A percentile compares a stretch with the other conserved stretches of the same genome.
These are phyloP conservation scores for Misgurnus anguillicaudatus DNA, from an alignment of 2,113 vertebrate genomes.

Conservation along the genomic window DNA sequence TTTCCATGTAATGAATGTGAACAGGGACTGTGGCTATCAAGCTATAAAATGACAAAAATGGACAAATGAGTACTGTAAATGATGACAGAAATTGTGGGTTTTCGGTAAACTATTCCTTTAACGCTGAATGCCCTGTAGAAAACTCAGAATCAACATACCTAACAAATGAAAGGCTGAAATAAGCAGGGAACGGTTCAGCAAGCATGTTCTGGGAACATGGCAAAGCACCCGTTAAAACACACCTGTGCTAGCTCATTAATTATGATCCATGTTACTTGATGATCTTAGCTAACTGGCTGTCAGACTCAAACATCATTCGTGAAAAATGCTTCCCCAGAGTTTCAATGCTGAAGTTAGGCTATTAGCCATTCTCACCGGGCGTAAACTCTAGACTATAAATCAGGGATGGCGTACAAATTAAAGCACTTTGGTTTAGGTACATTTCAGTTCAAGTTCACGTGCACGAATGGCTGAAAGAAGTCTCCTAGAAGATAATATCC, in stretches of 20 bases:
- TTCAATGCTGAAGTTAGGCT: conserved; percentile 12
- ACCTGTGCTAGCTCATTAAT: conserved; percentile 41
- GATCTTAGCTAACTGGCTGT: conserved; percentile 27
- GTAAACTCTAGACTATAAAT: conserved; percentile 2
- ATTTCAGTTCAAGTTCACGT: conserved; percentile 24
- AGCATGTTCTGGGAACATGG: conserved; percentile 32
- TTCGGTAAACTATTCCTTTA: neutral
- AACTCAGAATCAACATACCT: neutral
- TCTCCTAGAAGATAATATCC: conserved; percentile 27
- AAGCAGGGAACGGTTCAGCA: conserved; percentile 4
- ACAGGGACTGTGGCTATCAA: too few species aligned
- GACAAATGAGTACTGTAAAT: too few species aligned
- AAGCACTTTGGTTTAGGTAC: neutral
- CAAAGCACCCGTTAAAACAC: conserved; percentile 39
- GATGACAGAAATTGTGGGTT: too few species aligned
- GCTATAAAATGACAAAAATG: neutral
- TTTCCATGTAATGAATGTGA: too few species aligned
- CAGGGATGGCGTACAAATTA: neutral
- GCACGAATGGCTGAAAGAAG: conserved; percentile 15
- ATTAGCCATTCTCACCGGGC: conserved; percentile 23
- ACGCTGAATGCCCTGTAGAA: neutral
- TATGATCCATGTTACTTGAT: conserved; percentile 16
- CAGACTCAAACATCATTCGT: neutral
- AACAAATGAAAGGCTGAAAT: conserved; percentile 6
- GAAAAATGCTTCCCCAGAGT: conserved; percentile 21